phyloP scores from a whole-genome alignment of 2,888 invertebrate species.

The Cataglyphis cursor region DNA sequence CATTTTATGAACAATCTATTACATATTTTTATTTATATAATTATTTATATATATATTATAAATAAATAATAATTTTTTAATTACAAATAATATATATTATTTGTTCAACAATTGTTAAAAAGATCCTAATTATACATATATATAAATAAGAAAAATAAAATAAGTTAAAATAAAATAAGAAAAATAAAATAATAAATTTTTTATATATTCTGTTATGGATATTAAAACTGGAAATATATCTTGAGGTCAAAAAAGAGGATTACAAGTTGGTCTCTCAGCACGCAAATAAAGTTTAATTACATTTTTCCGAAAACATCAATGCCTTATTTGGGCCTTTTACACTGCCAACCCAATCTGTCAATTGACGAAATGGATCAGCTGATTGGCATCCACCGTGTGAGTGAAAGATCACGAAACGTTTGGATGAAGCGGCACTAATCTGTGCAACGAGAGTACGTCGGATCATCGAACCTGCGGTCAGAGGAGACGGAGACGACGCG shows the following conservation, averaged over 20 bases:
- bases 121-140: neutral
- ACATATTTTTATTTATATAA: neutral
- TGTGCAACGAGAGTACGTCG: conserved; percentile 46
- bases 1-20: neutral
- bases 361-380: conserved; percentile 37
- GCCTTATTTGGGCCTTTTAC: conserved; percentile 10
- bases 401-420: conserved; percentile 48
- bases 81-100: neutral
- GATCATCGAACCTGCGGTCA: conserved; percentile 44
- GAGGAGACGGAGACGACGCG: neutral
- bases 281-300: conserved; percentile 53
- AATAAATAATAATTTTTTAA: neutral
- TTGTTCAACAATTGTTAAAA: neutral
- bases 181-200: neutral
- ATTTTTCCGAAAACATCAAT: conserved; percentile 47
- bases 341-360: conserved; percentile 44
- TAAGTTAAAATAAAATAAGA: neutral
- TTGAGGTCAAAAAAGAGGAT: neutral
- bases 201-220: neutral
- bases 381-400: conserved; percentile 46
- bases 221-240: conserved; percentile 32
- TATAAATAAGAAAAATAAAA: neutral
- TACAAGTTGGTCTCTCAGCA: conserved; percentile 23
- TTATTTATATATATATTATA: neutral
- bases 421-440: conserved; percentile 43